These are phyloP conservation scores for Xestia xanthographa DNA, from an alignment of 2,888 invertebrate genomes.

Conservation along the genomic window DNA sequence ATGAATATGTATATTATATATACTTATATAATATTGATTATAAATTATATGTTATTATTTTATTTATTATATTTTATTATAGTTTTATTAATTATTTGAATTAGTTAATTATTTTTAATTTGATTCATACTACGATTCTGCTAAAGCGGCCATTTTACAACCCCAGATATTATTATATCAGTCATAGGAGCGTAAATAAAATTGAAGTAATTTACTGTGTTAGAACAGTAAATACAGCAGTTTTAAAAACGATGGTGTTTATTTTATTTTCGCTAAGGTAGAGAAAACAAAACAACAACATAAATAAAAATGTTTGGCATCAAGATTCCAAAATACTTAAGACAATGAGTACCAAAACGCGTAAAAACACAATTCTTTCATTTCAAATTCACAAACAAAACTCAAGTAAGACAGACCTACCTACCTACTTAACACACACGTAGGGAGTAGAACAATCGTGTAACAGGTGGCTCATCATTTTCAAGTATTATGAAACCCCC, in stretches of 20 bases:
- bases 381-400: neutral
- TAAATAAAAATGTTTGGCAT: neutral
- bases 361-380: neutral
- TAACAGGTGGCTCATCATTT: slow-evolving; percentile 55
- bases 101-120: too few species aligned
- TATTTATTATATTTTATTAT: too few species aligned
- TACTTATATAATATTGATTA: too few species aligned
- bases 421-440: neutral
- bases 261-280: neutral
- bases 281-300: neutral
- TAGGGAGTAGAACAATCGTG: slow-evolving; percentile 19
- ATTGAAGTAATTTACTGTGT: neutral
- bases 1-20: too few species aligned
- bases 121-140: too few species aligned
- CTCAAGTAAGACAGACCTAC: neutral
- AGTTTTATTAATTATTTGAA: too few species aligned
- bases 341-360: neutral
- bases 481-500: slow-evolving; percentile 40
- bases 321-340: neutral
- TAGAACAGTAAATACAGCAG: too few species aligned
- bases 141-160: too few species aligned
- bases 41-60: too few species aligned
- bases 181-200: neutral
- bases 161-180: neutral
- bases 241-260: neutral